These are phyloP conservation scores for Parnassius mnemosyne DNA, from an alignment of 2,888 invertebrate species.

Conservation along the genomic window DNA sequence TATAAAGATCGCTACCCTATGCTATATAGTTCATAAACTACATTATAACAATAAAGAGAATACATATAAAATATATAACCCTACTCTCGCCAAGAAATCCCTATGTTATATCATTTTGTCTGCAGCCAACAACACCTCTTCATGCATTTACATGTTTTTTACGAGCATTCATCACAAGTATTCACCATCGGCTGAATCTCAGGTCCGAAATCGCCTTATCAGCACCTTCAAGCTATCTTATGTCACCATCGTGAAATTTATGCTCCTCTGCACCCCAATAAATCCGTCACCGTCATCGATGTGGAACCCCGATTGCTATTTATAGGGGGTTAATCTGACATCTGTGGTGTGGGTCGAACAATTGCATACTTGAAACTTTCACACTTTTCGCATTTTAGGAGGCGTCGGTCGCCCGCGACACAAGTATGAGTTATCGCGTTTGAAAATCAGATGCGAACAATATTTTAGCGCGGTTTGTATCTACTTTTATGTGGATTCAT, in stretches of 20 bases:
- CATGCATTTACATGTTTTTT: not conserved
- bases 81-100: no score
- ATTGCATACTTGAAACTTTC: slow-evolving; percentile 21
- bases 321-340: slow-evolving; percentile 30
- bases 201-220: slow-evolving; percentile 10
- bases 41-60: no score
- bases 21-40: no score
- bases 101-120: no score
- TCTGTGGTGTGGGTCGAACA: slow-evolving; percentile 30
- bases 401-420: not conserved
- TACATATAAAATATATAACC: no score
- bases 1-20: no score
- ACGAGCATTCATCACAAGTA: slow-evolving; percentile 1
- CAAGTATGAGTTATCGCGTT: slow-evolving; percentile 10
- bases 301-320: slow-evolving; percentile 29
- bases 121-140: no score
- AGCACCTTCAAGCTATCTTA: slow-evolving; percentile 8
- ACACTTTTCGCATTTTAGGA: slow-evolving; percentile 24
- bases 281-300: slow-evolving; percentile 25
- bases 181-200: slow-evolving; percentile 7
- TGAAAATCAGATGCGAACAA: slow-evolving; percentile 9
- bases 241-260: slow-evolving; percentile 14
- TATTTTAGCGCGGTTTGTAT: not conserved
- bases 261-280: slow-evolving; percentile 4
- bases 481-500: no score